phyloP scores from a whole-genome alignment of 2,113 vertebrate genomes.

The Zapornia atra region DNA sequence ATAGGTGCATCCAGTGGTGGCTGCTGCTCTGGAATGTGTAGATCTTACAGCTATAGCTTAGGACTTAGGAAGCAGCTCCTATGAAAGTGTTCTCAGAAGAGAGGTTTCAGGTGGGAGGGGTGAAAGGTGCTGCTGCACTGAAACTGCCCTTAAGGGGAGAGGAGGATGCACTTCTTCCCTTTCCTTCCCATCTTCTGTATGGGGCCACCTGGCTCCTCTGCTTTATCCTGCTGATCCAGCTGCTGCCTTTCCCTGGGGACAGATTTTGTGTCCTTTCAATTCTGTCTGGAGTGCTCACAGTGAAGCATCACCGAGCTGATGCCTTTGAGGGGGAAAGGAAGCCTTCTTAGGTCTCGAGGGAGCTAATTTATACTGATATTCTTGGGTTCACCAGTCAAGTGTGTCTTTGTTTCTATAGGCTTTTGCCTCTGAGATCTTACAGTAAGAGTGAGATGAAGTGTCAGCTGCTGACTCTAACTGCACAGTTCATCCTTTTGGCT shows the following conservation, averaged over 20 bases:
- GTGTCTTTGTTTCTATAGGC: neutral
- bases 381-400: neutral
- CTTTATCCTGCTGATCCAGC: neutral
- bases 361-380: neutral
- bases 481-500: neutral
- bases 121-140: neutral
- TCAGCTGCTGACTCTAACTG: neutral
- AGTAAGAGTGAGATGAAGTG: neutral
- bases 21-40: neutral
- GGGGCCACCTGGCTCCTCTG: neutral
- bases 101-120: neutral
- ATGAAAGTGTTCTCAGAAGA: neutral
- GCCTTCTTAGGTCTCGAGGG: neutral
- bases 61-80: neutral
- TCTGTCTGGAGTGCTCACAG: neutral
- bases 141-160: neutral
- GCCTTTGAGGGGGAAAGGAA: neutral
- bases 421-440: neutral
- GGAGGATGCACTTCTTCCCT: neutral
- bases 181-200: rapidly evolving
- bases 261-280: neutral
- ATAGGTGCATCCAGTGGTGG: neutral
- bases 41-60: rapidly evolving
- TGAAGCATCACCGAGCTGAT: neutral
- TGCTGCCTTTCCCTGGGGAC: neutral